A percentile compares a stretch with the other conserved stretches of the same genome.
These are phyloP conservation scores for Desmodus rotundus DNA, from an alignment of 2,113 vertebrate genomes.

Conservation along the genomic window DNA sequence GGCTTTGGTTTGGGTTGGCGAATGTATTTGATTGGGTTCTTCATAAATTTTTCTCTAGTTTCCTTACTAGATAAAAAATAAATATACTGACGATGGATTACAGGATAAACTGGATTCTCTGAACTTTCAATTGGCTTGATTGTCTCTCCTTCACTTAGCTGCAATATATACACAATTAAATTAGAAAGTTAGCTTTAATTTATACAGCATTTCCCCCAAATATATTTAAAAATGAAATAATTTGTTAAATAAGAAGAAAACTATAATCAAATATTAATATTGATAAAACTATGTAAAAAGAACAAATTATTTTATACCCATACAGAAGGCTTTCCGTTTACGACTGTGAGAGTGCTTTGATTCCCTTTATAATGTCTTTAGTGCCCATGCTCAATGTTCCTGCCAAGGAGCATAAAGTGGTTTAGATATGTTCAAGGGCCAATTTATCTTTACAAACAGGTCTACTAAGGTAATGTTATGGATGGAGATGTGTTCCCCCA, in stretches of 20 bases:
- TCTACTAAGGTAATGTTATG: not conserved
- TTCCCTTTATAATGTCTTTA: not conserved
- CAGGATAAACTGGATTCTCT: constrained; percentile 78
- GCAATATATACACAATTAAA: constrained; percentile 61
- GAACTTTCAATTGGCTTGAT: constrained; percentile 84
- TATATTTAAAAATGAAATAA: not conserved
- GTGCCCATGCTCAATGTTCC: not conserved
- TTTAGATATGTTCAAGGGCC: not conserved
- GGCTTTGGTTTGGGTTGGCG: constrained; percentile 86
- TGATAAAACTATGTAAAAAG: not conserved
- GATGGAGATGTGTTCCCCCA: not conserved
- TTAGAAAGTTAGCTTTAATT: constrained; percentile 17
- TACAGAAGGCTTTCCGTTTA: not conserved
- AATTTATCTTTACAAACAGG: not conserved
- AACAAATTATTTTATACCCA: not conserved
- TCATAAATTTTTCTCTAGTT: constrained; percentile 88
- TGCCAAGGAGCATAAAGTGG: not conserved
- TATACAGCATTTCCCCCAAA: not conserved
- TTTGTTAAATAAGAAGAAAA: not conserved
- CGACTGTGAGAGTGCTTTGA: not conserved
- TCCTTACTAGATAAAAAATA: constrained; percentile 93
- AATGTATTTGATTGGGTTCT: constrained; percentile 93
- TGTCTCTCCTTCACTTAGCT: constrained; percentile 87
- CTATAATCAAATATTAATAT: not conserved
- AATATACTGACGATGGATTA: constrained; percentile 91